phyloP scores from a whole-genome alignment of 2,888 invertebrate species.

The Cheilosia grossa region DNA sequence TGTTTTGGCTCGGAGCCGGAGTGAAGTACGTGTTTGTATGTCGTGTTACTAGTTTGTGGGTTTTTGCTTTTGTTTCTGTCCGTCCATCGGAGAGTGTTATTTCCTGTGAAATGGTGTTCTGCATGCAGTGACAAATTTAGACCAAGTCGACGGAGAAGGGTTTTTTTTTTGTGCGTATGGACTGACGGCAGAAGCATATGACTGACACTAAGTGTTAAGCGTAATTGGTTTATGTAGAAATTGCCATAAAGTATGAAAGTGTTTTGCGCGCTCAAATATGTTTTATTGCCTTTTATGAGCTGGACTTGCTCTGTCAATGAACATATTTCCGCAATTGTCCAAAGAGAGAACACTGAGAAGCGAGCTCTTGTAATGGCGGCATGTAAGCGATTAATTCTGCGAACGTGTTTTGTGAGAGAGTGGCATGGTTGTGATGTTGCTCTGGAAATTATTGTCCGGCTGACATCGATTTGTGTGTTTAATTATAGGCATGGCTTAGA shows the following conservation, averaged over 20 bases:
- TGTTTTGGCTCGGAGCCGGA: conserved; percentile 29
- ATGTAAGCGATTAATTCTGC: neutral
- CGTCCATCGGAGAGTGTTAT: conserved; percentile 60
- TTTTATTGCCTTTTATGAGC: conserved; percentile 48
- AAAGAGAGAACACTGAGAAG: neutral
- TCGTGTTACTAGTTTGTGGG: conserved; percentile 49
- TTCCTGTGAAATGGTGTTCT: conserved; percentile 70
- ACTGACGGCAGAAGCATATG: conserved; percentile 45
- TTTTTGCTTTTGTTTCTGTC: conserved; percentile 32
- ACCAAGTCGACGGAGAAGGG: conserved; percentile 38
- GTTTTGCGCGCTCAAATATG: conserved; percentile 35
- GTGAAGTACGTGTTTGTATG: conserved; percentile 57
- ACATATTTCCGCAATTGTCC: conserved; percentile 57
- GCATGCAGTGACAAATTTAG: conserved; percentile 70
- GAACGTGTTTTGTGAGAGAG: neutral
- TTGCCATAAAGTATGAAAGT: conserved; percentile 56
- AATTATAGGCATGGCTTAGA: neutral
- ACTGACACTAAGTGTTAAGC: conserved; percentile 69
- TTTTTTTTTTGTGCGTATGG: conserved; percentile 7
- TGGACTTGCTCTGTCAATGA: conserved; percentile 13
- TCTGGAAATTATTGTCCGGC: neutral
- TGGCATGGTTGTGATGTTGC: conserved; percentile 11
- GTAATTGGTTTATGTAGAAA: conserved; percentile 70
- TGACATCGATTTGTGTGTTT: neutral
- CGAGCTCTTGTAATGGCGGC: neutral